These are phyloP conservation scores for Paratilapia polleni DNA, from an alignment of 2,113 vertebrate species.

Conservation along the genomic window DNA sequence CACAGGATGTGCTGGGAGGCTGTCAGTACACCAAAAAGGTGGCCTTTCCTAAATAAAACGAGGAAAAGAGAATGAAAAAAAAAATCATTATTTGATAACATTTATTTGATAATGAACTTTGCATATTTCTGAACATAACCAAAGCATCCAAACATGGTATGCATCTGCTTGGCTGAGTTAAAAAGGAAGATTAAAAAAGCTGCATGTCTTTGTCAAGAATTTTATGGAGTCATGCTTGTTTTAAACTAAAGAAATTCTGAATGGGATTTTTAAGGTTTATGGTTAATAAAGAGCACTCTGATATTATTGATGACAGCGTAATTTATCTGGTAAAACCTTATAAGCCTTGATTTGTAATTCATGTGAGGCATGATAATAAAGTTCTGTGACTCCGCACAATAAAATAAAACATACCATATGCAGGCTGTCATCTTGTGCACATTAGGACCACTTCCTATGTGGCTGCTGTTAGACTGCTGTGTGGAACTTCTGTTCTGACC, in stretches of 20 bases:
- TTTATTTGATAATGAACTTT: slow-evolving; percentile 17
- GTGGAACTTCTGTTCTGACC: neutral
- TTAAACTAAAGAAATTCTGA: neutral
- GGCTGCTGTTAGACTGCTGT: neutral
- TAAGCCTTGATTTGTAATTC: neutral
- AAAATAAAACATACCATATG: neutral
- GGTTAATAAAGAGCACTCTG: neutral
- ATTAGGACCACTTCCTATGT: neutral
- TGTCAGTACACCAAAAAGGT: slow-evolving; percentile 27
- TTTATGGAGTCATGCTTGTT: neutral
- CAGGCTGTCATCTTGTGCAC: neutral
- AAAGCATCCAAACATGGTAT: neutral
- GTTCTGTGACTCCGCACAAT: neutral
- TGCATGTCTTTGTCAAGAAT: neutral
- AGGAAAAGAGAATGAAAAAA: neutral
- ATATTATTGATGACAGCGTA: neutral
- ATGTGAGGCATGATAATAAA: neutral
- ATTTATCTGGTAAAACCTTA: neutral
- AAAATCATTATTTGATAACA: too few species aligned
- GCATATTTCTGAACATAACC: slow-evolving; percentile 4
- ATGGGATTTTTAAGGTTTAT: neutral
- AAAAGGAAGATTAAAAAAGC: neutral
- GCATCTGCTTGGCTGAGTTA: slow-evolving; percentile 8
- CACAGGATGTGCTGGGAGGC: slow-evolving; percentile 34
- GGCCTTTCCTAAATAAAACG: slow-evolving; percentile 34